Evolutionary conservation across 2,797 vertebrate genomes (phyloP), one percentile per base, ranked within the genome.

Genomic region (Pangasius krempfi): DNA sequence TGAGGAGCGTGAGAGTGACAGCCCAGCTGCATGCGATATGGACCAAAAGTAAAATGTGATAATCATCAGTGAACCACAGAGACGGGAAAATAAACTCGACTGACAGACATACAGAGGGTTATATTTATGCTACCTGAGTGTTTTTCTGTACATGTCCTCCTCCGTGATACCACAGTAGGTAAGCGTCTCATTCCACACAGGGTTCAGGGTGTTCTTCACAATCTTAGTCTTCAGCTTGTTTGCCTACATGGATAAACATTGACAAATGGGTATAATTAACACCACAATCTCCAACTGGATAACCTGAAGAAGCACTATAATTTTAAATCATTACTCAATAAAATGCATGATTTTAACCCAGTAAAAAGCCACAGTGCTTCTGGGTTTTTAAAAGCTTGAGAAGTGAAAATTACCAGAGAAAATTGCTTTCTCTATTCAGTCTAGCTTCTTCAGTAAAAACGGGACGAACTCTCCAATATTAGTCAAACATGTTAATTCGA

Each of bases 211-310:
- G 88, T 96, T 96, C 88, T 94, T 94, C 92, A 95, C 95, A 22
- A 94, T 96, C 88, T 94, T 95, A 0, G 95, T 96, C 91, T 96
- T 96, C 89, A 96, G 92, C 81, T 96, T 96, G 90, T 96, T 96
- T 60, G 95, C 95, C 95, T 90, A 76, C 10, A 33, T 16, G 12
- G 76, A 68, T 7, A 86, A 86, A 88, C 40, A 84, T 50, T 13
- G 16, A 25, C 76, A 56, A 68, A 72, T 58, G 5, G 22, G 37
- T 70, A 27, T 18, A 37, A 68, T 56, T 20, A 84, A 30, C 40
- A 12, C 8, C 0, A 8, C 30, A 80, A 56, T 80, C 16, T 56
- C 20, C 10, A 25, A 20, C 14, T 20, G 52, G 27, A 56, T 30
- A n/a, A 54, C 4, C 47, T 1, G 44, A 2, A n/a, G 44, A 75